Conservation (phyloP, 2,888 invertebrate species). For the Venustoraphidia nigricollis region DNA sequence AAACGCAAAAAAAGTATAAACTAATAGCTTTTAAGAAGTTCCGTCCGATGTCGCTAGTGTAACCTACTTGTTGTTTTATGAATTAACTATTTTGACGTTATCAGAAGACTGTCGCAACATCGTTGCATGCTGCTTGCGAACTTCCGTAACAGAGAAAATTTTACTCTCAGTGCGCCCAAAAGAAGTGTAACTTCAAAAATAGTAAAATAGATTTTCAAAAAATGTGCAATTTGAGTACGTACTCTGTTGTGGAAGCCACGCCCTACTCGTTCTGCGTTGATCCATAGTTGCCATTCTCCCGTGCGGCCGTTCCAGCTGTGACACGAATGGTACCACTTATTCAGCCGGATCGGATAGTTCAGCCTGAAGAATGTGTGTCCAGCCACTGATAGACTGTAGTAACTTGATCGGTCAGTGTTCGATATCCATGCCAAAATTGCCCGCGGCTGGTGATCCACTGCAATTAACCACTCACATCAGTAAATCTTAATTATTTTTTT, state of each 20-base stretch:
- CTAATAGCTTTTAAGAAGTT: no score
- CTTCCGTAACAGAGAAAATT: no score
- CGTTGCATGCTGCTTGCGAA: no score
- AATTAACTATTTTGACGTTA: no score
- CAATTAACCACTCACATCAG: conserved; percentile 12
- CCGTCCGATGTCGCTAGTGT: no score
- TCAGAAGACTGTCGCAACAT: no score
- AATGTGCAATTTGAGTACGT: conserved; percentile 23
- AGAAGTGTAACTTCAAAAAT: no score
- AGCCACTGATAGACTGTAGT: conserved; percentile 65
- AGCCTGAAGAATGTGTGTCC: conserved; percentile 69
- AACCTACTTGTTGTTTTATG: no score
- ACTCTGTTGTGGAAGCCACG: conserved; percentile 78
- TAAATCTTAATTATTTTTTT: neutral
- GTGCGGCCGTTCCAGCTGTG: conserved; percentile 81
- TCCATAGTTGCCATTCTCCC: conserved; percentile 83
- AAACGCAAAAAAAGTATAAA: no score
- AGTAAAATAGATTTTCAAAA: neutral
- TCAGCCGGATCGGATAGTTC: conserved; percentile 50
- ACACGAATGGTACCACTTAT: conserved; percentile 74
- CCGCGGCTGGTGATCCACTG: conserved; percentile 57
- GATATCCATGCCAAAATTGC: conserved; percentile 67
- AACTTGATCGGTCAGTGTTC: conserved; percentile 65
- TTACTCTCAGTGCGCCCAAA: no score
- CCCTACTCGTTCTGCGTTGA: conserved; percentile 71